Percentiles rank a stretch among this genome's conserved stretches.
phyloP scores from a whole-genome alignment of 2,113 vertebrate genomes.

The Campylomormyrus numenius region DNA sequence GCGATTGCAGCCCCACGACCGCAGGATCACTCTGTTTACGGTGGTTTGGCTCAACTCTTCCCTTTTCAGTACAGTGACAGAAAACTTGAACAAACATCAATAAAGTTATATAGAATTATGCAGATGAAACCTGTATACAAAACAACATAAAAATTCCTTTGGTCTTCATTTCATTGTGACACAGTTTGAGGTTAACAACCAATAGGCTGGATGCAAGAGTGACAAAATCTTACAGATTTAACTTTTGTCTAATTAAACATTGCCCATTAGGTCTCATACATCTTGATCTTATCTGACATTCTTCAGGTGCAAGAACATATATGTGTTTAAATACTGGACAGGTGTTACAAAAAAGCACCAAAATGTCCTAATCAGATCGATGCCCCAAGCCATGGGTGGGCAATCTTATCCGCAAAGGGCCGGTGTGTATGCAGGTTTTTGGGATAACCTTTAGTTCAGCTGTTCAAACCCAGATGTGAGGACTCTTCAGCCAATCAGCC shows the following conservation, averaged over 20 bases:
- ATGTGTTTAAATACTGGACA: neutral
- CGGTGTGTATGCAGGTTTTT: too few species aligned
- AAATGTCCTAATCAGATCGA: neutral
- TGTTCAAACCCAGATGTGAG: too few species aligned
- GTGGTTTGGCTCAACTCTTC: slow-evolving; percentile 45
- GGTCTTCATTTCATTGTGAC: slow-evolving; percentile 21
- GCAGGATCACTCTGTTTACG: slow-evolving; percentile 48
- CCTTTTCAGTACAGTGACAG: slow-evolving; percentile 45
- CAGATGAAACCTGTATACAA: slow-evolving; percentile 40
- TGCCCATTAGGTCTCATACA: neutral
- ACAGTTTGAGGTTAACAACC: slow-evolving; percentile 30
- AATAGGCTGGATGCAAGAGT: slow-evolving; percentile 28
- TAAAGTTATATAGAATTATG: slow-evolving; percentile 52
- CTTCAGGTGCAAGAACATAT: neutral
- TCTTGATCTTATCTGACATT: slow-evolving; percentile 19
- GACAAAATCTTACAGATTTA: slow-evolving; percentile 17
- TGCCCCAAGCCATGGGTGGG: neutral
- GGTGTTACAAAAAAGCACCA: neutral
- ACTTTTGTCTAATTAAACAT: slow-evolving; percentile 21
- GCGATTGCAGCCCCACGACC: slow-evolving; percentile 45
- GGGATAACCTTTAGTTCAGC: too few species aligned
- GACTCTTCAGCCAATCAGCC: too few species aligned
- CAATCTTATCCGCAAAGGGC: too few species aligned
- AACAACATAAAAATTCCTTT: slow-evolving; percentile 32
- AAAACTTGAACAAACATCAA: slow-evolving; percentile 47